A percentile compares a stretch with the other conserved stretches of the same genome.
phyloP scores from a whole-genome alignment of 2,113 vertebrate genomes.

The Aythya baeri region DNA sequence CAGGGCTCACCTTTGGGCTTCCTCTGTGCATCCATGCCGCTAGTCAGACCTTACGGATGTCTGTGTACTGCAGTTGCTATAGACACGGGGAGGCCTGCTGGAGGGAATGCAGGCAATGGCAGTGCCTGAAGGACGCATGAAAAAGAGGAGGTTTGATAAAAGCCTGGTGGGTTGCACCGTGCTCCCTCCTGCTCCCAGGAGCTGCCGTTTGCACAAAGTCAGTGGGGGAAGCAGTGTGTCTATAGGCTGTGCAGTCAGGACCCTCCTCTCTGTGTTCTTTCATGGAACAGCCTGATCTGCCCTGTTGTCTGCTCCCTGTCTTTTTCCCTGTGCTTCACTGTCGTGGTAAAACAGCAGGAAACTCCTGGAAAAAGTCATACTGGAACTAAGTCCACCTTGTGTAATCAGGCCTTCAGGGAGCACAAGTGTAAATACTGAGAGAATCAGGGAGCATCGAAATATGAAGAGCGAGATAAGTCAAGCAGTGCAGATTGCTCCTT shows the following conservation, averaged over 20 bases:
- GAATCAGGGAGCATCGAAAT: background rate
- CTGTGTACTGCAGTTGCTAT: background rate
- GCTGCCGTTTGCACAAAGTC: background rate
- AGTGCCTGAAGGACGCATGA: rapidly evolving
- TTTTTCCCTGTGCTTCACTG: background rate
- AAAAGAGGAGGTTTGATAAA: rapidly evolving
- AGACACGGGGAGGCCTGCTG: background rate
- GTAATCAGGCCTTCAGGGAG: background rate
- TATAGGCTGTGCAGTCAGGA: background rate
- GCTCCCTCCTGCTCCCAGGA: background rate
- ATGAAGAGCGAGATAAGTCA: rapidly evolving
- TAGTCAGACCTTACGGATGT: rapidly evolving
- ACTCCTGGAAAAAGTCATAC: background rate
- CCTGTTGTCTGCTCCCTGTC: background rate
- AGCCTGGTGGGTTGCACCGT: background rate
- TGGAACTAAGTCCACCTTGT: background rate
- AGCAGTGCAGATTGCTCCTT: background rate
- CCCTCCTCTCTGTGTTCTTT: background rate
- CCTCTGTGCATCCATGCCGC: background rate
- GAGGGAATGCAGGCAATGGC: background rate
- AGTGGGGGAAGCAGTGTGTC: background rate
- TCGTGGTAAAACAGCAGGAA: background rate
- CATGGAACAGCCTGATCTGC: background rate
- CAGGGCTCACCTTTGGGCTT: background rate
- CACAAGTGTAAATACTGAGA: rapidly evolving